Evolutionary conservation across 2,888 invertebrate genomes (phyloP), one percentile per base, ranked within the genome.

Genomic region (Cabera pusaria): DNA sequence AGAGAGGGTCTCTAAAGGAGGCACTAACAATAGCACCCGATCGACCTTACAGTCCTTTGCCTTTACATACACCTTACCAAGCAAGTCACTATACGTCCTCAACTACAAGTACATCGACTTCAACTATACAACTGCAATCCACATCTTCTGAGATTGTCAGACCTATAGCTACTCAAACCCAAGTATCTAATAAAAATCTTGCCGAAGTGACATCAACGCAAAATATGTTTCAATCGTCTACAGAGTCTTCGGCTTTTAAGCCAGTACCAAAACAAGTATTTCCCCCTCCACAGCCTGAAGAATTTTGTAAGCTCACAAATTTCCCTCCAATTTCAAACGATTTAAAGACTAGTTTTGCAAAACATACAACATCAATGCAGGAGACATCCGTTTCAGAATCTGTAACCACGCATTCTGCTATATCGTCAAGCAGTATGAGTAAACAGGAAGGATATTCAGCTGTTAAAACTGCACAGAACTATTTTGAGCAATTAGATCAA

Each of bases 11-110:
- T 25, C 76, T 92, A 46, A 74, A 72, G 43, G 91, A 91, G 43
- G 93, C 93, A 7, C 70, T 93, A 23, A 90, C 91, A 11, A 91
- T 92, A 41, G 93, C 93, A 11, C 90, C 93, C 5, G 91, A 92
- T 24, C 78, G 91, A 22, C 88, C 91, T 2, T 93, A 90, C 53
- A 91, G 91, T 37, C 92, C 92, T 11, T 65, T 91, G 14, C 80
- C 86, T 39, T 70, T 83, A 49, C 81, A 90, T 67, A 84, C 71
- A 35, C 62, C 90, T 57, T 85, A 62, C 56, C 62, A 78, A 54
- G 58, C 73, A 14, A 68, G 54, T 43, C 67, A 75, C 50, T 72
- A 71, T 38, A 65, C 67, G 22, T 64, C 80, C 23, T 65, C 69
- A 59, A 22, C 49, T 57, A 36, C 70, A 56, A 65, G 58, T 59